Evolutionary conservation across 2,888 invertebrate genomes (phyloP), one percentile per base, ranked within the genome.

Genomic region (Watsonalla cultraria): DNA sequence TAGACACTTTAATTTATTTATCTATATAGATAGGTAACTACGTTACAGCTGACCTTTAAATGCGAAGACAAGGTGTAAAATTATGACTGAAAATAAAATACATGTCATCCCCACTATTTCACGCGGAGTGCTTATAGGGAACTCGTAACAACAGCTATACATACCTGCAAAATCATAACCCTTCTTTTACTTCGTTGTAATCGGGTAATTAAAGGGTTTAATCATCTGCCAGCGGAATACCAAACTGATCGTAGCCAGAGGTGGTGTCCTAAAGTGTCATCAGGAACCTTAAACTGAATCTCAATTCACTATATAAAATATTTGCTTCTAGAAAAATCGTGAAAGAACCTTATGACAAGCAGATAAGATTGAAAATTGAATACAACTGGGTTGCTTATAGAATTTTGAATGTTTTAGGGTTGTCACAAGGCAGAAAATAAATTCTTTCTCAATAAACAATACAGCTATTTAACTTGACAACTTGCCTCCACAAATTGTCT

Each of bases 191-290:
- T 24, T 5, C 11, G 24, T 24, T 15, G 15, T 46, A 37, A 37
- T 53, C 51, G 53, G 51, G n/a, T 47, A 51, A 60, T 15, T 54
- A 52, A 64, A 66, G 54, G 69, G 65, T 50, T 60, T 47, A 45
- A 1, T 15, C 39, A 47, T 47, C 45, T 54, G 51, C 45, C 11
- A 13, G 9, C 45, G 49, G 66, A 68, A 66, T 66, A 53, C 46
- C 34, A 54, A 48, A 51, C 45, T 49, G 13, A 14, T 13, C 37
- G 48, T 5, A 2, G n/a, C 6, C 9, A 37, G 13, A 13, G 49
- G 49, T 49, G 14, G n/a, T 47, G 49, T 15, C 37, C 15, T 14
- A 13, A 37, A 13, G 39, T 37, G 9, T 11, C 56, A 50, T 46
- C 11, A 51, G 49, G 57, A 55, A 51, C 59, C 53, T 56, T 56